Evolutionary conservation across 2,113 vertebrate genomes (phyloP), one percentile per base, ranked within the genome.

Genomic region (Conger conger): DNA sequence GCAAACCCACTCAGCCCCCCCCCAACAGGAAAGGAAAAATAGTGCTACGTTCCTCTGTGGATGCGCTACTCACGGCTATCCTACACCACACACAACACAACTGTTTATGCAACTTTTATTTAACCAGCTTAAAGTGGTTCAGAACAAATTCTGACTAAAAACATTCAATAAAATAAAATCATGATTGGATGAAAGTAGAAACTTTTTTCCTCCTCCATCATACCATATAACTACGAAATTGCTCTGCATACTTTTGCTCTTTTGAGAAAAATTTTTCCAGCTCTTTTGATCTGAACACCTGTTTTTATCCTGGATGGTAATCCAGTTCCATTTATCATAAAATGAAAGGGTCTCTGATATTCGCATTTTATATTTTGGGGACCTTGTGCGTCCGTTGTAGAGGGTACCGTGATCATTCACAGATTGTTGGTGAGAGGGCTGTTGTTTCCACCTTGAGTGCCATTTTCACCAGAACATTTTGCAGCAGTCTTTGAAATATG

Each of bases 1-100:
- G 90, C 88, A 88, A 87, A 35, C 82, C 88, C 0, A 68, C 83
- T 86, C 86, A 57, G 84, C 76, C 82, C 16, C 37, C 57, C 45
- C 36, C 5, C 79, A 80, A 84, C n/a, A 60, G 50, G 36, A 87
- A 86, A 84, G 87, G 84, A 91, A 2, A 76, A 76, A 91, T 91
- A 86, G 78, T 88, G 84, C 86, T 89, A 83, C 87, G 85, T 85
- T 89, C 68, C 86, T 83, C 82, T 84, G 86, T 89, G 42, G 57
- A 77, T 15, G 6, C 53, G 80, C 81, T 85, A 7, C 20, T 1
- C 23, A 27, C 60, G 27, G 20, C 60, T n/a, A 3, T 33, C 68
- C 68, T 33, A 11, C 68, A 33, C n/a, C 27, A n/a, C n/a, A n/a
- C n/a, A n/a, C n/a, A n/a, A n/a, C n/a, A n/a, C n/a, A n/a, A n/a